Base-by-base conservation (phyloP, 2,888 invertebrate species). In the Heliconius sara region DNA sequence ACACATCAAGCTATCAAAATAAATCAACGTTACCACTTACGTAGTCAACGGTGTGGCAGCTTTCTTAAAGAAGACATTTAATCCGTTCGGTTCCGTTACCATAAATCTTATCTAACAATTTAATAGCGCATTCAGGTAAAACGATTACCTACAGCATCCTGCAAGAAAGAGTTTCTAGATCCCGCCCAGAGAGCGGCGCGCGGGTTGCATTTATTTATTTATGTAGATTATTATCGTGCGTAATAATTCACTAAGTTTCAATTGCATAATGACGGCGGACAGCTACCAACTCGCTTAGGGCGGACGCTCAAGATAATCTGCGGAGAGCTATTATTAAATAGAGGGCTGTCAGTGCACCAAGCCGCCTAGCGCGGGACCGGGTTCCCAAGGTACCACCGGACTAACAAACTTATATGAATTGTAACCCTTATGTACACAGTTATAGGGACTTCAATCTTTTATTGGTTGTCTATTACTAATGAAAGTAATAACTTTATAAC, bases 231-330 rank as follows among this genome's bases (percentile, higher is more conserved):
- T 94, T 92, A 95, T 93, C 93, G 91, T 92, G 92, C 90, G 93
- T 95, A 92, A 95, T 95, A 95, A 93, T 94, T 95, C 95, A 95
- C 93, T 93, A 94, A 95, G 93, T 93, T 95, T 95, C 95, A 95
- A 95, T 95, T 95, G 95, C 95, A 93, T 95, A 95, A 95, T 95
- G 93, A 93, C 88, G 91, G 92, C 91, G 87, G 93, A 93, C 93
- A 91, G 91, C 93, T 93, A 93, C 94, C 89, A 93, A 89, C 87
- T 85, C 85, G 89, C 93, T 92, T 89, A 87, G 89, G 93, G 93
- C 94, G 92, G 91, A 92, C 91, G 89, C 88, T 83, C 85, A 87
- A 91, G 94, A 94, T 94, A 92, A 94, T 94, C 94, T 93, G 88
- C 89, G 87, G 88, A 89, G 88, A 88, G 92, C 94, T 93, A 91